Evolutionary conservation across 2,888 invertebrate species (phyloP).

Genomic region (Acanthosepion lycidas): DNA sequence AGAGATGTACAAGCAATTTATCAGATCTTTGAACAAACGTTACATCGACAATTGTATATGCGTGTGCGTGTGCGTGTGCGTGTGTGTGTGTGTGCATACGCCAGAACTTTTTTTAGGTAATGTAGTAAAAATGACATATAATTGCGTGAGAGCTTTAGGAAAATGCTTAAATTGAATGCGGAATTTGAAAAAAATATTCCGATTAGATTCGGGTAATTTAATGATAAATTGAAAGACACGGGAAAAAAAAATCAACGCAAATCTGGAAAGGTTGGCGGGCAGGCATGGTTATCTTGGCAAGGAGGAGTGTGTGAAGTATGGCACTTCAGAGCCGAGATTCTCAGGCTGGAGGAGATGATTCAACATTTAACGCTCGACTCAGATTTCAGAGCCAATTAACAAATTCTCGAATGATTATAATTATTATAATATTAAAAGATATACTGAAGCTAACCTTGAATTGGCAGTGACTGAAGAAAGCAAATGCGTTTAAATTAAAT

Average conservation of each 20-base stretch:
- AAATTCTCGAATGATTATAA: background rate
- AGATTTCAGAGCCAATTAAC: background rate
- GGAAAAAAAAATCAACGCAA: background rate
- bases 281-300: background rate
- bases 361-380: background rate
- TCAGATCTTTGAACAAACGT: too few relatives aligned
- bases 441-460: too few relatives aligned
- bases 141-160: background rate
- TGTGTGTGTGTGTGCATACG: too few relatives aligned
- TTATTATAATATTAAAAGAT: background rate
- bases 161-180: background rate
- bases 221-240: background rate
- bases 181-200: background rate
- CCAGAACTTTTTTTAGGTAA: too few relatives aligned
- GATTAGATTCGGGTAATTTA: background rate
- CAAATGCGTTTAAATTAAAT: too few relatives aligned
- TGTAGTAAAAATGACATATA: background rate
- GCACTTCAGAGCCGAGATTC: background rate
- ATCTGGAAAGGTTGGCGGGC: background rate
- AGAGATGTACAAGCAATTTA: too few relatives aligned
- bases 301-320: background rate
- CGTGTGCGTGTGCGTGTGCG: too few relatives aligned
- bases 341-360: background rate
- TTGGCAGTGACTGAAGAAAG: too few relatives aligned
- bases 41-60: too few relatives aligned